These are phyloP conservation scores for Leptobrachium leishanense DNA, from an alignment of 2,113 vertebrate genomes.

Conservation along the genomic window DNA sequence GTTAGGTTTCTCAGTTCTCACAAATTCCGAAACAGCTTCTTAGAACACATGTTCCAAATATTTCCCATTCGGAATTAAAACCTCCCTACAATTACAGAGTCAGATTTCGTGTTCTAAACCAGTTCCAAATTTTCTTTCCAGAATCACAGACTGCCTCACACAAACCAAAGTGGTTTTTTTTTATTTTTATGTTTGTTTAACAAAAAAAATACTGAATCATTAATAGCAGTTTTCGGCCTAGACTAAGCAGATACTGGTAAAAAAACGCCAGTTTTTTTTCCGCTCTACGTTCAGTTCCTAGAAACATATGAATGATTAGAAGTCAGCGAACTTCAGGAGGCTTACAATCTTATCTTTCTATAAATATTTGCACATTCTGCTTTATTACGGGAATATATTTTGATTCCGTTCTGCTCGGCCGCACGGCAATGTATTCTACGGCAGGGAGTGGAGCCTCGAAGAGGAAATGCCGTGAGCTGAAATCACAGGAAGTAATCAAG, in stretches of 20 bases:
- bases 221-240: neutral
- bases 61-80: conserved; percentile 32
- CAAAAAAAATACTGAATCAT: conserved; percentile 36
- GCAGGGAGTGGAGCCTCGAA: conserved; percentile 65
- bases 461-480: conserved; percentile 74
- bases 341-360: neutral
- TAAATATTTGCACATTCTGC: conserved; percentile 5
- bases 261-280: neutral
- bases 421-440: conserved; percentile 57
- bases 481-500: conserved; percentile 75
- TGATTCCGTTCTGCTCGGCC: conserved; percentile 55
- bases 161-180: neutral
- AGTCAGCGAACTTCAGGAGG: neutral
- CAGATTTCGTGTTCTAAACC: conserved; percentile 30
- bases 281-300: neutral
- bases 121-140: conserved; percentile 30
- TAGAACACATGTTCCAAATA: conserved; percentile 37
- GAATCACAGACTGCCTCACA: conserved; percentile 25
- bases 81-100: conserved; percentile 29
- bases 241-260: neutral
- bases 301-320: neutral
- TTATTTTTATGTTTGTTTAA: neutral
- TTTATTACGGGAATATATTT: conserved; percentile 54
- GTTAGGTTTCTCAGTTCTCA: conserved; percentile 18
- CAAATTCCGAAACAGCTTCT: conserved; percentile 24